Evolutionary conservation across 2,888 invertebrate genomes (phyloP).

Genomic region (Plebejus argus): DNA sequence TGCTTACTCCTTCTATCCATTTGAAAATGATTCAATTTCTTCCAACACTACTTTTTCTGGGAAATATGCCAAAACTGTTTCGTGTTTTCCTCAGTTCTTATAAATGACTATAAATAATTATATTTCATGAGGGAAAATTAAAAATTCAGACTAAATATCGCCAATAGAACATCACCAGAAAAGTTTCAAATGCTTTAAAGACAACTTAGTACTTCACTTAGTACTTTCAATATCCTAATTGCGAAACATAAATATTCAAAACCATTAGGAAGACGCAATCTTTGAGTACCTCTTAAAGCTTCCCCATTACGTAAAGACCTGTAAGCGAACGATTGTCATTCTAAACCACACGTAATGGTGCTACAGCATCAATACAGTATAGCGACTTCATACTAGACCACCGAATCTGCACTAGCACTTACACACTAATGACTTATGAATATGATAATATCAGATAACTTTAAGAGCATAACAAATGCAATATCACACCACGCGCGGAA

Average conservation of each 20-base stretch:
- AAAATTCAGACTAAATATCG: not conserved
- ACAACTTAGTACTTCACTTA: not conserved
- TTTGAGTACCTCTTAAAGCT: not conserved
- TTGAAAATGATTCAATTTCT: not conserved
- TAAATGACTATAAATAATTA: not conserved
- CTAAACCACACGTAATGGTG: not conserved
- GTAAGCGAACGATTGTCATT: conserved; percentile 15
- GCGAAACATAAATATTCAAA: conserved; percentile 9
- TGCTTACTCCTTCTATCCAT: not conserved
- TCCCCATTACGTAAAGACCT: conserved; percentile 8
- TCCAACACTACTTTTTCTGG: not conserved
- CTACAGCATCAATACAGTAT: not conserved
- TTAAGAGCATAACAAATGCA: too few relatives aligned
- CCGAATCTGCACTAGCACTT: not conserved
- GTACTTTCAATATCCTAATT: conserved; percentile 14
- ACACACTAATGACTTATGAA: not conserved
- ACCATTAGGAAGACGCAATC: not conserved
- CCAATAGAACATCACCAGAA: not conserved
- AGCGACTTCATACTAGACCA: not conserved
- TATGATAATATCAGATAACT: too few relatives aligned
- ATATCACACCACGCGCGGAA: too few relatives aligned
- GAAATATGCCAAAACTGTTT: not conserved
- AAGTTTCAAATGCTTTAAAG: not conserved
- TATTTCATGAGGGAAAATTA: not conserved
- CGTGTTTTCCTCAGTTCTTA: not conserved